Base-by-base conservation (phyloP, 2,888 invertebrate genomes). In the Plebejus argus region DNA sequence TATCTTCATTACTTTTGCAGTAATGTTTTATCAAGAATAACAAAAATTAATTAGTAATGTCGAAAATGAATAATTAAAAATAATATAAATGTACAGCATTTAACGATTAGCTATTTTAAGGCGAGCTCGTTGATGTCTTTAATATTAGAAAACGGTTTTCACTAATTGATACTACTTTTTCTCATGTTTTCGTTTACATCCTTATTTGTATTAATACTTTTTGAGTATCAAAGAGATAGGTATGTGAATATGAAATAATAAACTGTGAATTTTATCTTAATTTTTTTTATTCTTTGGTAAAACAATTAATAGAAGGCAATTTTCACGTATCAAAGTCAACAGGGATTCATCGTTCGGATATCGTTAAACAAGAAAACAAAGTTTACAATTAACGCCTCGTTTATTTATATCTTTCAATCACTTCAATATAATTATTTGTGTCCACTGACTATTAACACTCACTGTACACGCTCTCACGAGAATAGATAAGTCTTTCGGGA, bases 391-490 rank as follows among this genome's bases (percentile, higher is more conserved):
- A 93, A 92, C 92, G 90, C 90, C 90, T 91, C 89, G 90, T 93
- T 93, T 93, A 93, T 92, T 93, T 88, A 93, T 93, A 94, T 94
- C 93, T 93, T 74, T 93, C 90, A 92, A 91, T 88, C 88, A 90
- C 87, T 90, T 91, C 91, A 91, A 93, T 94, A 94, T 94, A 94
- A 90, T 93, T 93, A 90, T 93, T 93, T 93, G 93, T 93, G 93
- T 93, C 93, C 94, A 94, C 92, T 94, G 94, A 94, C 93, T 94
- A 94, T 92, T 93, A 94, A 94, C 94, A 94, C 93, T 93, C 94
- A 94, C 94, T 94, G 94, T 93, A 93, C 94, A 94, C 90, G 91
- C 92, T 92, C 87, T 92, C 93, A 91, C 91, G 92, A 94, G 93
- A 94, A 93, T 93, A 92, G 90, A 92, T 90, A 88, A 93, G 93